Base-by-base conservation (phyloP, 35 echinoderm and acorn worm species). In the Chiridota heheva region DNA sequence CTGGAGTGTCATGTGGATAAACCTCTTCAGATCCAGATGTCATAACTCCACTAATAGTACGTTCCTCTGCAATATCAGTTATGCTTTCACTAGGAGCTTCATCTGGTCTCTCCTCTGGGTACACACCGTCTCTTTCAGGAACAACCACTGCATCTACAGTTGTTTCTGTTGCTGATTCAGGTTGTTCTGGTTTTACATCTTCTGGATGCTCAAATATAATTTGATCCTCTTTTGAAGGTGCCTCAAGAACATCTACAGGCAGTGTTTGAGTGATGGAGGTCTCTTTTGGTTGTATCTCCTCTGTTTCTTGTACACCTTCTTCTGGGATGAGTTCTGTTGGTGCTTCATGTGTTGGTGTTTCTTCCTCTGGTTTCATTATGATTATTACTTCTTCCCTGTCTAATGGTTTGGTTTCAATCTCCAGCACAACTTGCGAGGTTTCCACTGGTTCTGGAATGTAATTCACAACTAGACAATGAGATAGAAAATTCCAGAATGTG, bases 141-240 rank as follows among this genome's bases (percentile, higher is more conserved):
- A 37, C 63, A 6, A 6, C 63, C 4, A 36, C 63, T 13, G 63
- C 31, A 36, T 67, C 63, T 34, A 36, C 63, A 4, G 63, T 30
- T 4, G 63, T 8, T 35, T 67, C 31, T n/a, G n/a, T n/a, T n/a
- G n/a, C n/a, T n/a, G n/a, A 41, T 8, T 45, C 32, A 17, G 81
- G 81, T 45, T 49, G 67, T n/a, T 72, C 29, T 80, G 75, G 73
- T 39, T 87, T 13, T 15, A 41, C 47, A 2, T 18, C 42, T 28
- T 2, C 36, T 66, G 36, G 36, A 31, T 40, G 44, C 6, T 44
- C 58, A 63, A 66, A 18, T 44, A 41, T 46, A 12, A 29, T 63
- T 44, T 63, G 41, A 39, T 63, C 58, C 26, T 63, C 37, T 44
- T 28, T 60, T 41, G 70, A 51, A 27, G 44, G 70, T 35, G 70